These are phyloP conservation scores for Xenentodon cancila DNA, from an alignment of 2,797 vertebrate genomes.

Conservation along the genomic window DNA sequence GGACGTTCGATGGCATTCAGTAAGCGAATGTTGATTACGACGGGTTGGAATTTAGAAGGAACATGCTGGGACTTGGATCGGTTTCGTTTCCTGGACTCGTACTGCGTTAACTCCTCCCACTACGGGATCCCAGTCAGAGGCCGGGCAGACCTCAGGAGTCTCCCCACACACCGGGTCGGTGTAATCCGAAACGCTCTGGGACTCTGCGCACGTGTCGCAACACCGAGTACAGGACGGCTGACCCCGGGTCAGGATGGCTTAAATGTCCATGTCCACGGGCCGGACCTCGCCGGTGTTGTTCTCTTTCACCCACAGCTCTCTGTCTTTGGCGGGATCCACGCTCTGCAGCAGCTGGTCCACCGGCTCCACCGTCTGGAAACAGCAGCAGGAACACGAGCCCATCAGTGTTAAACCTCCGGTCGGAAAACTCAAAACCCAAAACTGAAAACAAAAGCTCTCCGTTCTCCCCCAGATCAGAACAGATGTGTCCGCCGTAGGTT, in stretches of 20 bases:
- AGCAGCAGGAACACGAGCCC: background rate
- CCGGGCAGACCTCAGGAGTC: slow-evolving; percentile 36
- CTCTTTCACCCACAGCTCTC: slow-evolving; percentile 98
- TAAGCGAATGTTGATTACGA: slow-evolving; percentile 61
- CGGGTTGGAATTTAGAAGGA: slow-evolving; percentile 59
- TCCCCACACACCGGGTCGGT: slow-evolving; percentile 60
- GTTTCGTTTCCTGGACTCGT: slow-evolving; percentile 29
- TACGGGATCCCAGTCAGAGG: slow-evolving; percentile 20
- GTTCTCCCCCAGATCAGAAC: too few species aligned
- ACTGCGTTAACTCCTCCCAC: slow-evolving; percentile 26
- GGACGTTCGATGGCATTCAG: slow-evolving; percentile 63
- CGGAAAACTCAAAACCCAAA: too few species aligned
- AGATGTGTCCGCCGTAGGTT: too few species aligned
- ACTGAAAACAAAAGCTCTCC: too few species aligned
- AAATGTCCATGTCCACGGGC: slow-evolving; percentile 97
- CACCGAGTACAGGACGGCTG: slow-evolving; percentile 34
- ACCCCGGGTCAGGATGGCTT: slow-evolving; percentile 58
- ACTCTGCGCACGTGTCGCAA: slow-evolving; percentile 26
- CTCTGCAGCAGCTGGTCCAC: slow-evolving; percentile 96
- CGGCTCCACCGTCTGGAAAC: slow-evolving; percentile 89
- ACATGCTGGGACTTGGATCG: slow-evolving; percentile 73
- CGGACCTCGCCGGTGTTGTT: slow-evolving; percentile 94
- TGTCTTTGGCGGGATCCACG: slow-evolving; percentile 96
- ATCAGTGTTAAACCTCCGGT: too few species aligned
- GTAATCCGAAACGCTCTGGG: slow-evolving; percentile 29